Percentiles rank a stretch among this genome's conserved stretches.
Conservation (phyloP, 1,140 invertebrate genomes). For the Zaprionus davidi region DNA sequence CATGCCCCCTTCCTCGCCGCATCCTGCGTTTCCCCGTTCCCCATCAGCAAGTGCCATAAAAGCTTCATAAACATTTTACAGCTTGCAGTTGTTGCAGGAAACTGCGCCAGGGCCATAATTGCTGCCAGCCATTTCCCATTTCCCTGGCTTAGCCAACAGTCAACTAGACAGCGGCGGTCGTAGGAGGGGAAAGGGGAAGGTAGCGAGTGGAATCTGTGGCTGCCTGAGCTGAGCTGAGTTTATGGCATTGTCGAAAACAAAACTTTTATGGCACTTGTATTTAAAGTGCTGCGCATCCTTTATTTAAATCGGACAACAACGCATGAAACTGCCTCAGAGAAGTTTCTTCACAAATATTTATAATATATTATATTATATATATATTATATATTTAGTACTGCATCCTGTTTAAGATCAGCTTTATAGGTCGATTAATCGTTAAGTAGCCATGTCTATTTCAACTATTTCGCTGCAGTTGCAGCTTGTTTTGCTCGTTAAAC, state of each 20-base stretch:
- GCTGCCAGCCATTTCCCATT: slow-evolving; percentile 47
- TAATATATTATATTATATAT: background rate
- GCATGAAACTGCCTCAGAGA: background rate
- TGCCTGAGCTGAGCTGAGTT: slow-evolving; percentile 9
- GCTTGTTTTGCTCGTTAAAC: slow-evolving; percentile 24
- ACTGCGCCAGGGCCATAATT: slow-evolving; percentile 50
- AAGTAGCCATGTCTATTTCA: background rate
- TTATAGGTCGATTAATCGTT: background rate
- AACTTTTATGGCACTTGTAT: slow-evolving; percentile 26
- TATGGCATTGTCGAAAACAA: slow-evolving; percentile 43
- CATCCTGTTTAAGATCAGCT: background rate
- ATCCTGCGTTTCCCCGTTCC: background rate
- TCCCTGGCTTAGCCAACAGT: slow-evolving; percentile 43
- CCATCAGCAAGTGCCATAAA: slow-evolving; percentile 64
- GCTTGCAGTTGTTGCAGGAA: slow-evolving; percentile 76
- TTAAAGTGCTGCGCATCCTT: slow-evolving; percentile 21
- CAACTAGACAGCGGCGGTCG: slow-evolving; percentile 23
- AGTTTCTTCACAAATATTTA: background rate
- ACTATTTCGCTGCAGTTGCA: background rate
- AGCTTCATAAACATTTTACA: slow-evolving; percentile 82
- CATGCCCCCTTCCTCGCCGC: background rate
- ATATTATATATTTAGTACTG: background rate
- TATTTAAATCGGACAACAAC: slow-evolving; percentile 2
- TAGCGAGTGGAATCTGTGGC: background rate
- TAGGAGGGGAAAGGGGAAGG: background rate